Evolutionary conservation across 2,113 vertebrate species (phyloP).

Genomic region (Brachypteracias leptosomus): DNA sequence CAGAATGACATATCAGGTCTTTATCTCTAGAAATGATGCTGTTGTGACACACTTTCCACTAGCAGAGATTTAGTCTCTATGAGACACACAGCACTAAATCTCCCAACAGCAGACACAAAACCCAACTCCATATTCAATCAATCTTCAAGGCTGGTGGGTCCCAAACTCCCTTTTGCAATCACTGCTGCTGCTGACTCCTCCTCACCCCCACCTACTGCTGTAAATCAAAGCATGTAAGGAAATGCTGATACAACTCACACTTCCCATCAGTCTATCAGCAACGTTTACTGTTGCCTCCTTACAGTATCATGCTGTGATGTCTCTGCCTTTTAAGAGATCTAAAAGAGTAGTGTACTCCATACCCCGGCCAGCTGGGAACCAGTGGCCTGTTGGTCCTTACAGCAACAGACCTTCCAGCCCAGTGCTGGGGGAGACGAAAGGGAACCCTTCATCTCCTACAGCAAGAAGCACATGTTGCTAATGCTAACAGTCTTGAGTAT

Average conservation of each 20-base stretch:
- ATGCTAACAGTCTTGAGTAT: not conserved
- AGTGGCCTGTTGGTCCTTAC: not conserved
- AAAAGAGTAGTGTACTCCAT: not conserved
- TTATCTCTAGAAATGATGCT: not conserved
- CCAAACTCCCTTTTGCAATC: not conserved
- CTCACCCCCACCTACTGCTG: not conserved
- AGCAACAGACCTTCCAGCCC: not conserved
- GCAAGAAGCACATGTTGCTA: not conserved
- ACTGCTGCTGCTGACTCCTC: not conserved
- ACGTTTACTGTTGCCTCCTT: not conserved
- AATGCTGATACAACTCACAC: not conserved
- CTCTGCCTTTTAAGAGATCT: not conserved
- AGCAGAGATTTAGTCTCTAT: not conserved
- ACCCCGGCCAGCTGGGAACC: fast-evolving
- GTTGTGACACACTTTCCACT: not conserved
- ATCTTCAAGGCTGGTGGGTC: not conserved
- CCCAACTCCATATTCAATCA: not conserved
- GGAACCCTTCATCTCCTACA: not conserved
- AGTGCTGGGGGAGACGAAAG: not conserved
- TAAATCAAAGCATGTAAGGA: not conserved
- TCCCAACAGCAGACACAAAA: not conserved
- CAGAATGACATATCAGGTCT: not conserved
- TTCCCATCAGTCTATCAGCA: not conserved
- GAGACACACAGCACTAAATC: not conserved
- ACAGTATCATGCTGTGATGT: not conserved